Evolutionary conservation across 2,113 vertebrate species (phyloP).

Genomic region (Dryoscopus gambensis): DNA sequence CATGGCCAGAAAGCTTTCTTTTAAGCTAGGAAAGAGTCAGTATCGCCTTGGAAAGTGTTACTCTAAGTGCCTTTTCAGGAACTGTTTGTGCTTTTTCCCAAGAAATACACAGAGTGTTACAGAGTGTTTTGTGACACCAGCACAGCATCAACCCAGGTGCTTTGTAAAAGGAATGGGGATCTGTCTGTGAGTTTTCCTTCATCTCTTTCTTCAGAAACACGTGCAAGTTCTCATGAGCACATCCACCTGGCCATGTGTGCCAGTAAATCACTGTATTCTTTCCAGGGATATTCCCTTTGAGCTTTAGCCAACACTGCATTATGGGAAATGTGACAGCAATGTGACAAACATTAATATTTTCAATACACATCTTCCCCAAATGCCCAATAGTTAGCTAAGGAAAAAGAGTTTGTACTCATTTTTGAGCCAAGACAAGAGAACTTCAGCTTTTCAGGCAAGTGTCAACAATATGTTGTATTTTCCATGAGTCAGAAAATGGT

Average conservation of each 20-base stretch:
- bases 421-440: not conserved
- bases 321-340: not conserved
- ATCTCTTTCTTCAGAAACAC: not conserved
- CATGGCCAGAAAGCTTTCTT: not conserved
- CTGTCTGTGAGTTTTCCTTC: not conserved
- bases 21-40: not conserved
- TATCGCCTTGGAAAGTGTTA: not conserved
- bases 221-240: not conserved
- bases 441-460: not conserved
- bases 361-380: not conserved
- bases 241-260: not conserved
- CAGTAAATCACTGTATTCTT: not conserved
- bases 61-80: not conserved
- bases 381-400: not conserved
- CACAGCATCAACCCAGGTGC: not conserved
- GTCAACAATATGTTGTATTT: not conserved
- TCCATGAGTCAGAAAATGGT: not conserved
- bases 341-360: not conserved
- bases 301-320: not conserved
- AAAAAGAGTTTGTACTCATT: not conserved
- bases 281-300: not conserved
- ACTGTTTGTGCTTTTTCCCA: not conserved
- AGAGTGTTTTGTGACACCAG: not conserved
- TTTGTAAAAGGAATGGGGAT: not conserved
- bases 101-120: not conserved